phyloP scores from a whole-genome alignment of 2,797 vertebrate species.

The Buphagus erythrorhynchus region DNA sequence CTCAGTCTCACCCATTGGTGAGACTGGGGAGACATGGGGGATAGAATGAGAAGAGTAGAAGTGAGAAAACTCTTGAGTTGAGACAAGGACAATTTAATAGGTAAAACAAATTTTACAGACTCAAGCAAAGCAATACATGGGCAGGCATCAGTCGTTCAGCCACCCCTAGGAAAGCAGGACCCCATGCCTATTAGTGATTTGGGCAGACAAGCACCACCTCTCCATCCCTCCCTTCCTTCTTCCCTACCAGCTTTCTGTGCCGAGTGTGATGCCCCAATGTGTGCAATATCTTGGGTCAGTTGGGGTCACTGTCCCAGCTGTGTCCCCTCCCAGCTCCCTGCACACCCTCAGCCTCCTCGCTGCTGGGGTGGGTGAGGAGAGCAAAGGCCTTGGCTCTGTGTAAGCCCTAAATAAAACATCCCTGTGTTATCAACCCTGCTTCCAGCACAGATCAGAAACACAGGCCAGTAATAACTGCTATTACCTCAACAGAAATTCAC shows the following conservation, averaged over 20 bases:
- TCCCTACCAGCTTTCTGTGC: background rate
- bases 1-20: too few species aligned
- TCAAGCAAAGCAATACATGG: background rate
- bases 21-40: too few species aligned
- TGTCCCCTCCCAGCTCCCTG: background rate
- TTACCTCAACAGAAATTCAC: background rate
- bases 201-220: background rate
- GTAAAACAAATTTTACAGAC: background rate
- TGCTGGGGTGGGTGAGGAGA: background rate
- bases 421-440: background rate
- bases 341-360: accelerated
- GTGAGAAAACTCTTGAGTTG: background rate
- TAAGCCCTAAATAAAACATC: background rate
- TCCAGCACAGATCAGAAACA: background rate
- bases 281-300: accelerated
- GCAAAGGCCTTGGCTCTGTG: background rate
- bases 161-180: background rate
- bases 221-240: background rate
- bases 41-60: accelerated
- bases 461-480: accelerated
- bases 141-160: background rate
- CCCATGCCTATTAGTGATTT: background rate
- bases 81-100: background rate
- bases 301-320: background rate
- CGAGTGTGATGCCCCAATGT: accelerated